Conservation (phyloP, 2,113 vertebrate genomes). For the Actinemys pallida region DNA sequence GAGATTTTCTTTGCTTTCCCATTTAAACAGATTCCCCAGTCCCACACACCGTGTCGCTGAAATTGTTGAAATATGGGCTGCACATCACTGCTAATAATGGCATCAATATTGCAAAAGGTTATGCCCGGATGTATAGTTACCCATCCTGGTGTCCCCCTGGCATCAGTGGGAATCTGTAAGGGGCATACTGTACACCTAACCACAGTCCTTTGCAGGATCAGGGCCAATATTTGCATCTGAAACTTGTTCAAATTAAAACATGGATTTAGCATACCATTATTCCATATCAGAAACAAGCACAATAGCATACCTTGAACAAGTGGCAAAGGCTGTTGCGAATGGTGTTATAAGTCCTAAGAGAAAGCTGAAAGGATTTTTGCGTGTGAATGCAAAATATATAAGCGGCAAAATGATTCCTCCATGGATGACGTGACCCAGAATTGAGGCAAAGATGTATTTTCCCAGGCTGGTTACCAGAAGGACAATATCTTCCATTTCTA, state of each 20-base stretch:
- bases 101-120: background rate
- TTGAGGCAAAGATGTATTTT: constrained; percentile 97
- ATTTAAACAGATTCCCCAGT: background rate
- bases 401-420: constrained; percentile 93
- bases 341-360: constrained; percentile 95
- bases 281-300: background rate
- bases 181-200: accelerated
- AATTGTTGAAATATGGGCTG: background rate
- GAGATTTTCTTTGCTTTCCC: background rate
- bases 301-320: constrained; percentile 92
- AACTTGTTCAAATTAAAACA: background rate
- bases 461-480: constrained; percentile 93
- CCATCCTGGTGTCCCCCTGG: background rate
- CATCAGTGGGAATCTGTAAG: background rate
- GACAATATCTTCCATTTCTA: constrained; percentile 96
- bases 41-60: background rate
- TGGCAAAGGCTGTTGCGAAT: constrained; percentile 95
- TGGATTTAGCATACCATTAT: background rate
- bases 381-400: constrained; percentile 93
- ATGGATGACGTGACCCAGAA: constrained; percentile 96
- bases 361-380: constrained; percentile 94
- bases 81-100: background rate
- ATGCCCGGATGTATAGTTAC: background rate
- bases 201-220: background rate
- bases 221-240: background rate